These are phyloP conservation scores for Phalera bucephala DNA, from an alignment of 2,888 invertebrate species.

Conservation along the genomic window DNA sequence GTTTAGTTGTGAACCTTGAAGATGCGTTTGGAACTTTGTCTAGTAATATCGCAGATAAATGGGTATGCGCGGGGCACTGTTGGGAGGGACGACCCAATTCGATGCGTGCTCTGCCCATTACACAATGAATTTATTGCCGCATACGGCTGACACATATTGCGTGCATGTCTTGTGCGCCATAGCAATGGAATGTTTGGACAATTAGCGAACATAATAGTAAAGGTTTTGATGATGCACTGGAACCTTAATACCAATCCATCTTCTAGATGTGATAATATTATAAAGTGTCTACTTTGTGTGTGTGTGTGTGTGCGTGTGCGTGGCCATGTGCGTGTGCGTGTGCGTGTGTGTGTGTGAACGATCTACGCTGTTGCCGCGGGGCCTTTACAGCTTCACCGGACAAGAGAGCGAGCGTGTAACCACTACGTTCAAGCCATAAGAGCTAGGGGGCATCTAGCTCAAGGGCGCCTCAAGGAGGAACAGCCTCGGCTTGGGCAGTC, in stretches of 20 bases:
- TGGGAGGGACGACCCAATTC: slow-evolving; percentile 78
- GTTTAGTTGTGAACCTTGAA: slow-evolving; percentile 3
- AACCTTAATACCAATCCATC: background rate
- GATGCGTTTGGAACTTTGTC: slow-evolving; percentile 62
- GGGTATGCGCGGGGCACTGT: slow-evolving; percentile 68
- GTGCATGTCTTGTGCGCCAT: slow-evolving; percentile 63
- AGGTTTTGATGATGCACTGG: background rate
- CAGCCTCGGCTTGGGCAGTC: too few species aligned
- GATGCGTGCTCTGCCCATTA: slow-evolving; percentile 68
- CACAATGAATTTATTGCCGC: slow-evolving; percentile 79
- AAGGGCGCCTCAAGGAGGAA: too few species aligned
- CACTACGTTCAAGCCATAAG: too few species aligned
- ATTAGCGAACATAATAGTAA: slow-evolving; percentile 39
- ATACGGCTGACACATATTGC: slow-evolving; percentile 70
- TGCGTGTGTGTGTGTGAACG: too few species aligned
- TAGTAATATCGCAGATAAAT: slow-evolving; percentile 48
- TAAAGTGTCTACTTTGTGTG: too few species aligned
- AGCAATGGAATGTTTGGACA: slow-evolving; percentile 48
- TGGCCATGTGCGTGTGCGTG: too few species aligned
- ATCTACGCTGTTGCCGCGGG: too few species aligned
- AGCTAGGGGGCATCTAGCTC: too few species aligned
- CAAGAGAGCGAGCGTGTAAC: too few species aligned
- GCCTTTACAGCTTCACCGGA: too few species aligned
- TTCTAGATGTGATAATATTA: too few species aligned
- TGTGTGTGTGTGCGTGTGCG: too few species aligned